Percentiles rank a stretch among this genome's conserved stretches.
Evolutionary conservation across 2,888 invertebrate genomes (phyloP).

Genomic region (Morinoia aosen): DNA sequence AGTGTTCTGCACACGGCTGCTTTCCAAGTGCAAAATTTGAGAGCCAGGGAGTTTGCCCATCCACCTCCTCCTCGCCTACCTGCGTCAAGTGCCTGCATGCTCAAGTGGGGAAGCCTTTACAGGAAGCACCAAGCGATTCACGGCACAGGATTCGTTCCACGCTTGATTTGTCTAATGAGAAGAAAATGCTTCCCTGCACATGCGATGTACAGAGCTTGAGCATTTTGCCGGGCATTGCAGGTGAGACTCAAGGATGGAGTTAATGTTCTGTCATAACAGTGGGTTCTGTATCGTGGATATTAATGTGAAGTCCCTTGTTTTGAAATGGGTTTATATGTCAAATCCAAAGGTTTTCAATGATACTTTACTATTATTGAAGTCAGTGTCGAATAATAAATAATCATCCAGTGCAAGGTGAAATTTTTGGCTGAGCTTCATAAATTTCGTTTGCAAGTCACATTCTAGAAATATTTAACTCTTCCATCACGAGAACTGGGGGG

Average conservation of each 20-base stretch:
- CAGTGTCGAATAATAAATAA: no score
- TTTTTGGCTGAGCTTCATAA: no score
- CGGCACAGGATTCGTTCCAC: not conserved
- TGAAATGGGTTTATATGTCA: not conserved
- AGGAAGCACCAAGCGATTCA: not conserved
- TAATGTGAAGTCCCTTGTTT: not conserved
- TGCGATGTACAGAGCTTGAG: not conserved
- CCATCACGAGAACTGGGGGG: no score
- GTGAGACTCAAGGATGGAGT: not conserved
- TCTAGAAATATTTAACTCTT: no score
- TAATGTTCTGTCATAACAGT: not conserved
- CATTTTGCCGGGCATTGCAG: constrained; percentile 10
- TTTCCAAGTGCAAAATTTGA: constrained; percentile 26
- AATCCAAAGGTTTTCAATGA: not conserved
- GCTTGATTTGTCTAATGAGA: constrained; percentile 30
- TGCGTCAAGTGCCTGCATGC: constrained; percentile 19
- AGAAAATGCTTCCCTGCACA: constrained; percentile 12
- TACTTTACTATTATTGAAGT: no score
- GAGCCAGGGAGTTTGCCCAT: not conserved
- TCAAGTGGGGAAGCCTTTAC: constrained; percentile 28
- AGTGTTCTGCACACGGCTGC: not conserved
- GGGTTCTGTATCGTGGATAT: not conserved
- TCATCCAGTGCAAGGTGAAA: no score
- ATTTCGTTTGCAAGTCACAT: no score
- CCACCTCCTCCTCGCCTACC: not conserved